Evolutionary conservation across 2,797 vertebrate genomes (phyloP).

Genomic region (Pagetopsis macropterus): DNA sequence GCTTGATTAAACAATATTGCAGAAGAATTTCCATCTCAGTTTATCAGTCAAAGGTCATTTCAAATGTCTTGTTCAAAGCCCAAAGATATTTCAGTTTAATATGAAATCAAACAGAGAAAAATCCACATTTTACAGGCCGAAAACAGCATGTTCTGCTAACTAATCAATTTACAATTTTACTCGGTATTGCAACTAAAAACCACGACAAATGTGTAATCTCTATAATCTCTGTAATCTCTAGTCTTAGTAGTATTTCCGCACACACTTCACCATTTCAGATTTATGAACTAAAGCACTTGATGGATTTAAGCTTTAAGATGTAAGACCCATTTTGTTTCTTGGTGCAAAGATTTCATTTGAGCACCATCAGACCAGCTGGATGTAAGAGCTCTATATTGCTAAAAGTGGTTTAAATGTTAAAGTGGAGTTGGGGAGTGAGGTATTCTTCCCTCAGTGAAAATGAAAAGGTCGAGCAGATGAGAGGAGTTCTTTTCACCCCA

Average conservation of each 20-base stretch:
- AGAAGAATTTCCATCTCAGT: too few relatives aligned
- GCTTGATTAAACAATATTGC: too few relatives aligned
- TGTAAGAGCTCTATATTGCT: slow-evolving; percentile 13
- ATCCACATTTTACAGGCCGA: too few relatives aligned
- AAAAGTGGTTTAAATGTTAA: slow-evolving; percentile 30
- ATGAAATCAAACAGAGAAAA: too few relatives aligned
- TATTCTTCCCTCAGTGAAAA: slow-evolving; percentile 33
- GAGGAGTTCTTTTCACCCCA: slow-evolving; percentile 55
- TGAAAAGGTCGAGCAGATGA: slow-evolving; percentile 49
- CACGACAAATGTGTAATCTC: neutral
- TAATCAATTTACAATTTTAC: too few relatives aligned
- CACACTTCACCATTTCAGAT: neutral
- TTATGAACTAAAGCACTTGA: slow-evolving; percentile 15
- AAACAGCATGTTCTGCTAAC: too few relatives aligned
- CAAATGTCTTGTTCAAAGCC: too few relatives aligned
- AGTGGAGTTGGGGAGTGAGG: slow-evolving; percentile 1
- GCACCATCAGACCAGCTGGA: neutral
- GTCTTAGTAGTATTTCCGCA: neutral
- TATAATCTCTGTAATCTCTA: too few relatives aligned
- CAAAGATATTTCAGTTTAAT: too few relatives aligned
- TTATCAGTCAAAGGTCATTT: too few relatives aligned
- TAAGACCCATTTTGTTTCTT: slow-evolving; percentile 1
- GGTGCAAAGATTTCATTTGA: neutral
- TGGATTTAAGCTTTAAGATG: neutral
- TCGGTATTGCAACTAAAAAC: neutral